Percentiles rank a stretch among this genome's conserved stretches.
Evolutionary conservation across 2,888 invertebrate genomes (phyloP).

Genomic region (Polyommatus icarus): DNA sequence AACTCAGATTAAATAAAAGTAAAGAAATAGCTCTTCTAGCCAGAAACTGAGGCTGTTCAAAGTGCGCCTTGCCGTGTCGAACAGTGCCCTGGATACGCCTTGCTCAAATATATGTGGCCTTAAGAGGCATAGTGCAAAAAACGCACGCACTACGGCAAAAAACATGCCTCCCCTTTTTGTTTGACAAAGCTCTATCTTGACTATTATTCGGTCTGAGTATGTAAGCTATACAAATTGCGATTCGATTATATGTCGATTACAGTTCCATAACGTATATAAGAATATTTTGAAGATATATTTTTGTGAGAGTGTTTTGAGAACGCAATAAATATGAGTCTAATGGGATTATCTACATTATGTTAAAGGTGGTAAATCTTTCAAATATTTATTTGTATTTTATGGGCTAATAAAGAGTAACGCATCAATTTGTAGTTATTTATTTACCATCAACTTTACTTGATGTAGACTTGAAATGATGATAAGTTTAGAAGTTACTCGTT

Average conservation of each 20-base stretch:
- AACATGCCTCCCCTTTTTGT: neutral
- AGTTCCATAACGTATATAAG: slow-evolving; percentile 66
- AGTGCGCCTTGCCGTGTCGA: neutral
- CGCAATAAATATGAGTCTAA: slow-evolving; percentile 44
- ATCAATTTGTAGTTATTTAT: slow-evolving; percentile 57
- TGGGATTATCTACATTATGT: slow-evolving; percentile 58
- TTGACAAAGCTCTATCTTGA: neutral
- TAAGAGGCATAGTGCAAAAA: neutral
- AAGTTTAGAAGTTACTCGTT: no score
- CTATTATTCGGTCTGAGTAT: neutral
- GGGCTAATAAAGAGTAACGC: slow-evolving; percentile 78
- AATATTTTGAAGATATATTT: slow-evolving; percentile 70
- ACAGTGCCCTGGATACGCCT: neutral
- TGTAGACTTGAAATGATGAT: no score
- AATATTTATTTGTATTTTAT: slow-evolving; percentile 77
- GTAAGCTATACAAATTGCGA: slow-evolving; percentile 10
- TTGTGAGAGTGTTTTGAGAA: slow-evolving; percentile 71
- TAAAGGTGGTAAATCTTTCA: slow-evolving; percentile 66
- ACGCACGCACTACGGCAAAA: no score
- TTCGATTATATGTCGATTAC: slow-evolving; percentile 49
- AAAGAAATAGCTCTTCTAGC: no score
- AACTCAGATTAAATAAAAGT: neutral
- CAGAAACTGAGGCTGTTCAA: neutral
- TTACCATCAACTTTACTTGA: slow-evolving; percentile 34
- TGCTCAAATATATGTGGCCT: neutral